Conservation (phyloP, 2,888 invertebrate genomes). For the Napeogenes sylphis region DNA sequence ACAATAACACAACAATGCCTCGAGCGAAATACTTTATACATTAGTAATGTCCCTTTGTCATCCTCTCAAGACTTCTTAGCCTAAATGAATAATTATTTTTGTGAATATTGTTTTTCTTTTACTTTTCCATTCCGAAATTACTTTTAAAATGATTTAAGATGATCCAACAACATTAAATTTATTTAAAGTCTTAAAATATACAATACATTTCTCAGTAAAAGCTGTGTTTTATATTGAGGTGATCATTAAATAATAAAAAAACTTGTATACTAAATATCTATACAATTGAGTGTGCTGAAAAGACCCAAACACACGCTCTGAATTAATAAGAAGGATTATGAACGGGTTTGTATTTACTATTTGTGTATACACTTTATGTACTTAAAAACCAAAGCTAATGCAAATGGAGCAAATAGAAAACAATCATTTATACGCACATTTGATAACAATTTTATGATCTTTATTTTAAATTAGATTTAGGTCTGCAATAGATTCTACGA, state of each 20-base stretch:
- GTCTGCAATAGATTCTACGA: conserved; percentile 30
- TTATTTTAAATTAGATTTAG: conserved; percentile 5
- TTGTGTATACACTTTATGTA: too few relatives aligned
- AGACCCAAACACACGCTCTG: too few relatives aligned
- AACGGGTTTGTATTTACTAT: too few relatives aligned
- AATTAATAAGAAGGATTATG: too few relatives aligned
- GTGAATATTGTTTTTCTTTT: conserved; percentile 18
- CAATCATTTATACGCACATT: too few relatives aligned
- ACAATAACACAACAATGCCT: conserved; percentile 24
- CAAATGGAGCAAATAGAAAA: too few relatives aligned
- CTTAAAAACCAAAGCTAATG: too few relatives aligned
- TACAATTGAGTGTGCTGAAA: too few relatives aligned
- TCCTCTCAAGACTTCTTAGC: conserved; percentile 28
- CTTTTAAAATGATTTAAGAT: conserved; percentile 1
- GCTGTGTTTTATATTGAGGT: background rate
- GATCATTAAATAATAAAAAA: too few relatives aligned
- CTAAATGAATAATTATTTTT: conserved; percentile 28
- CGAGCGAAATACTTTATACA: conserved; percentile 23
- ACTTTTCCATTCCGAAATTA: conserved; percentile 7
- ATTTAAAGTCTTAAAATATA: background rate
- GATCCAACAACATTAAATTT: background rate
- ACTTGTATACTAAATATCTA: too few relatives aligned
- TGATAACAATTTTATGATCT: background rate
- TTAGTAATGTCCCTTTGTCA: conserved; percentile 28
- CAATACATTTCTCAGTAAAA: background rate